These are phyloP conservation scores for Donacobius atricapilla DNA, from an alignment of 2,113 vertebrate species.

Conservation along the genomic window DNA sequence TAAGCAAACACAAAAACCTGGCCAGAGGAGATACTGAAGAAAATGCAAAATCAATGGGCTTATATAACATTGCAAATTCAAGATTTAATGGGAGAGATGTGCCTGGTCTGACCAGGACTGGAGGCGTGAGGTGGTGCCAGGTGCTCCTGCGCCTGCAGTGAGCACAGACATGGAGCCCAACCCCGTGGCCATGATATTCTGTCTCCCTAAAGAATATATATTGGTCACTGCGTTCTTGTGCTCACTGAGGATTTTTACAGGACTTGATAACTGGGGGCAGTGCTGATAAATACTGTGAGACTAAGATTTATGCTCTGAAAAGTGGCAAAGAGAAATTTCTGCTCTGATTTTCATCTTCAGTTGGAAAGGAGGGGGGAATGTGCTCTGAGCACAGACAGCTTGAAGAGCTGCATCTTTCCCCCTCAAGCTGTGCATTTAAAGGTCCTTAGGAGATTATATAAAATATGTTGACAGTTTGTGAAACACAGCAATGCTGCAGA, in stretches of 20 bases:
- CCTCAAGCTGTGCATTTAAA: constrained; percentile 33
- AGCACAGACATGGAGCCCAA: background rate
- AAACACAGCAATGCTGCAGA: constrained; percentile 18
- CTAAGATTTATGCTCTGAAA: background rate
- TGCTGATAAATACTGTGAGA: background rate
- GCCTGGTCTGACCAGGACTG: background rate
- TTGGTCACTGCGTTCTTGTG: background rate
- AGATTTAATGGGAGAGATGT: background rate
- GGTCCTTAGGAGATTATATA: background rate
- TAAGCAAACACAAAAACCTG: background rate
- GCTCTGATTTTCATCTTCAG: background rate
- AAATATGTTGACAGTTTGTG: constrained; percentile 54
- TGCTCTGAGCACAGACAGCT: background rate
- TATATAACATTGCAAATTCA: background rate
- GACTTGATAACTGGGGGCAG: background rate
- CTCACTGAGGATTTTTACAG: background rate
- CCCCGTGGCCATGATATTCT: background rate
- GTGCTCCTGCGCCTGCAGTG: background rate
- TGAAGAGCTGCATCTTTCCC: background rate
- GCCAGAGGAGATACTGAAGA: background rate
- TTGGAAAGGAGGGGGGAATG: background rate
- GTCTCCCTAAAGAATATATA: background rate
- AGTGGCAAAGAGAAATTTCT: background rate
- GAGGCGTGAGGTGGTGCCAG: background rate
- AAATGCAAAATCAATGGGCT: background rate